These are phyloP conservation scores for Nasonia longicornis DNA, from an alignment of 1,140 invertebrate genomes.

Conservation along the genomic window DNA sequence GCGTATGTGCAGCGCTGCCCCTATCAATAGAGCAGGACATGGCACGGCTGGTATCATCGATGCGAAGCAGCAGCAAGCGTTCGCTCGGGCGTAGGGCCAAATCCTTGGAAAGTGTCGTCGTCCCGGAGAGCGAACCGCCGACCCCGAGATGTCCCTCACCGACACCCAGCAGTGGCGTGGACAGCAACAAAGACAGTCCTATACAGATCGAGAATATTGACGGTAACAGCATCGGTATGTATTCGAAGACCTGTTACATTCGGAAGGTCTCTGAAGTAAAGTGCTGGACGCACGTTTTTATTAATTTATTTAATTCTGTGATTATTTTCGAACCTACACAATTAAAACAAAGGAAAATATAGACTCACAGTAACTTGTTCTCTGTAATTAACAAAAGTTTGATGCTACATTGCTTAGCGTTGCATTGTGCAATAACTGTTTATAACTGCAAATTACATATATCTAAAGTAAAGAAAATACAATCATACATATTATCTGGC, in stretches of 20 bases:
- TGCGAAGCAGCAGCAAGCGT: slow-evolving; percentile 39
- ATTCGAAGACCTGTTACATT: not conserved
- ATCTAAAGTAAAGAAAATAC: not conserved
- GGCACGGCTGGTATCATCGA: slow-evolving; percentile 63
- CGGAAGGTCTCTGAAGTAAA: not conserved
- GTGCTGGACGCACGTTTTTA: not conserved
- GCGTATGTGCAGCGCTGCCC: slow-evolving; percentile 65
- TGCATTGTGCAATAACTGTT: not conserved
- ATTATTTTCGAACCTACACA: not conserved
- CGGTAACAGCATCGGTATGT: slow-evolving; percentile 73
- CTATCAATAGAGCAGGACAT: slow-evolving; percentile 70
- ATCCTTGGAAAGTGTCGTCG: slow-evolving; percentile 65
- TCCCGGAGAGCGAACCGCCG: slow-evolving; percentile 66
- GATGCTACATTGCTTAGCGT: slow-evolving; percentile 19
- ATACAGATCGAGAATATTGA: slow-evolving; percentile 89
- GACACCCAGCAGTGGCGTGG: slow-evolving; percentile 88
- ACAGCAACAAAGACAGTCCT: slow-evolving; percentile 92
- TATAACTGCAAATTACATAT: not conserved
- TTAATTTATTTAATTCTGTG: not conserved
- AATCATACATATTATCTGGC: not conserved
- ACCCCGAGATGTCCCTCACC: slow-evolving; percentile 85
- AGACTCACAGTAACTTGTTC: not conserved
- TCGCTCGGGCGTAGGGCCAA: slow-evolving; percentile 62
- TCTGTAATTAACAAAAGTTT: slow-evolving; percentile 28
- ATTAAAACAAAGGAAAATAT: too few relatives aligned